Base-by-base conservation (phyloP, 2,888 invertebrate genomes). In the Temnothorax ravouxi region DNA sequence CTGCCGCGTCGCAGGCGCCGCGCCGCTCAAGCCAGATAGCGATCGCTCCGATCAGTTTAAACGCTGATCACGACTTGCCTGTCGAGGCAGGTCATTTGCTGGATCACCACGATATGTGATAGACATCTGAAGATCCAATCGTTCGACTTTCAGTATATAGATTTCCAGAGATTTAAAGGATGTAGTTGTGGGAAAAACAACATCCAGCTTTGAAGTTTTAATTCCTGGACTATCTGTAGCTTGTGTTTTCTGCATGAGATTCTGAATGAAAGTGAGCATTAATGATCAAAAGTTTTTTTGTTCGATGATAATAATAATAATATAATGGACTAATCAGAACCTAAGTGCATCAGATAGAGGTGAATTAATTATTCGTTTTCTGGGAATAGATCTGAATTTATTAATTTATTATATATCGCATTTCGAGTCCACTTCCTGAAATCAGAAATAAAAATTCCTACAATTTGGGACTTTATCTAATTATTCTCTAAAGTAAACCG, bases 1-100 rank as follows among this genome's bases (percentile, higher is more conserved):
- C 85, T 84, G 59, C 71, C 62, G 71, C 54, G 44, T 61, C 75
- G 61, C 47, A 56, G 59, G 75, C 74, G 80, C 71, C 71, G 77
- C 71, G 77, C 54, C 41, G 25, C 38, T 47, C 34, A 5, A n/a
- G 9, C 6, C 11, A 18, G 74, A 76, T 47, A 50, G 50, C 72
- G 44, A 34, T 71, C 34, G 44, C 64, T 52, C 25, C 38, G 77
- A 71, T 71, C 56, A 18, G 8, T n/a, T 47, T 47, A 44, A 54
- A 41, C 29, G 21, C 67, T 52, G 41, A 25, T 67, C 69, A 41
- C 38, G 67, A 76, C 18, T 69, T 41, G n/a, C 25, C 29, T 34
- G 38, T 66, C 71, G 64, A 11, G 44, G 9, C 18, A 29, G 47
- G 29, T 29, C 47, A 25, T 66, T 66, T 66, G 21, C 21, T 29